phyloP scores from a whole-genome alignment of 2,888 invertebrate genomes.

The Eupithecia exiguata region DNA sequence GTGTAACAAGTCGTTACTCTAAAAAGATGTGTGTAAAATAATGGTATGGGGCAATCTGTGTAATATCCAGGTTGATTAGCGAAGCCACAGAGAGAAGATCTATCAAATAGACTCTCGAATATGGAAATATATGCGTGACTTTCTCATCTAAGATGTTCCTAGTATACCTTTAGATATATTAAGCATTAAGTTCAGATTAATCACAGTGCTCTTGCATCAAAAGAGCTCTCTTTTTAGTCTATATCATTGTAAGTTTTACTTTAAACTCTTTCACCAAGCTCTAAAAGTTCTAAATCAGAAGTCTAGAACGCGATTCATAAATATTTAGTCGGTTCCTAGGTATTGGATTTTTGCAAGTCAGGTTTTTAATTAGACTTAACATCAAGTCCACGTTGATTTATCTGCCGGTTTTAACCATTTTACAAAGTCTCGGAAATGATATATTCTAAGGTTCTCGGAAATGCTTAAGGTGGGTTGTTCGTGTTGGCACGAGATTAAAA shows the following conservation, averaged over 20 bases:
- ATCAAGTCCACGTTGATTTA: constrained; percentile 6
- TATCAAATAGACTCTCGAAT: neutral
- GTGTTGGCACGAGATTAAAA: no score
- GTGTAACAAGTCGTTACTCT: neutral
- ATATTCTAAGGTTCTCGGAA: no score
- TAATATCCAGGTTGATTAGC: neutral
- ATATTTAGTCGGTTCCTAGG: constrained; percentile 3
- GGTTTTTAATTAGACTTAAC: constrained; percentile 12
- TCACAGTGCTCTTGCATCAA: neutral
- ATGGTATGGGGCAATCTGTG: neutral
- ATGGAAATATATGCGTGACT: neutral
- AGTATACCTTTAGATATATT: neutral
- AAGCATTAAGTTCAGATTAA: constrained; percentile 3
- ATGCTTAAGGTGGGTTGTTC: no score
- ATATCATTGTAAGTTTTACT: neutral
- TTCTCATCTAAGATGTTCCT: neutral
- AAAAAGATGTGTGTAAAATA: neutral
- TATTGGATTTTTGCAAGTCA: constrained; percentile 11
- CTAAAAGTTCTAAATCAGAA: neutral
- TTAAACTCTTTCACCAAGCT: neutral
- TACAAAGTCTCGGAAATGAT: neutral
- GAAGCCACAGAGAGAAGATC: neutral
- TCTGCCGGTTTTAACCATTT: neutral
- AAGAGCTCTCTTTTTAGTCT: neutral
- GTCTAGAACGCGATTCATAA: neutral